Percentiles rank a stretch among this genome's conserved stretches.
These are phyloP conservation scores for Chrysina gloriosa DNA, from an alignment of 2,888 invertebrate genomes.

Conservation along the genomic window DNA sequence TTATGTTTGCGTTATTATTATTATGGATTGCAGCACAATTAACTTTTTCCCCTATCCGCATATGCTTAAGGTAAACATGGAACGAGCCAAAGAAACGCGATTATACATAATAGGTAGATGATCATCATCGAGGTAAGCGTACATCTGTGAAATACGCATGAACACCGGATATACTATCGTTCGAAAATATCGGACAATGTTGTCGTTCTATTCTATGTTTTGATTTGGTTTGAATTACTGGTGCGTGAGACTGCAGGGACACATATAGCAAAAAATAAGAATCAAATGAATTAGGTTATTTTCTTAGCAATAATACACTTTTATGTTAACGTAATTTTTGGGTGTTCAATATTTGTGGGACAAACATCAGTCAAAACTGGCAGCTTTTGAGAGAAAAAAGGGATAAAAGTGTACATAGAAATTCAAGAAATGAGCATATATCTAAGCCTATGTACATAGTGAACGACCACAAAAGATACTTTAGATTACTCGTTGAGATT, in stretches of 20 bases:
- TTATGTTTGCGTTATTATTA: slow-evolving; percentile 34
- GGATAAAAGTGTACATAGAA: no score
- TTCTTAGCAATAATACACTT: no score
- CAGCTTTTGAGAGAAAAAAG: no score
- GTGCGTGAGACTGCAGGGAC: neutral
- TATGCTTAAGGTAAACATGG: neutral
- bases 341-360: no score
- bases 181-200: neutral
- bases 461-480: no score
- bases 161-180: neutral
- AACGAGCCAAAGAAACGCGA: slow-evolving; percentile 25
- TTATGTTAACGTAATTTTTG: no score
- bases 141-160: slow-evolving; percentile 3
- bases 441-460: no score
- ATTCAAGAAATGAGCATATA: no score
- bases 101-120: slow-evolving; percentile 19
- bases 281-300: no score
- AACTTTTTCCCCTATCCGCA: slow-evolving; percentile 18
- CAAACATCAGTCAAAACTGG: no score
- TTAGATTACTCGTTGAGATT: no score
- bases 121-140: slow-evolving; percentile 12
- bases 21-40: slow-evolving; percentile 31
- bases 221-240: neutral
- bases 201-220: neutral
- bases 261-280: no score